Evolutionary conservation across 1,140 invertebrate genomes (phyloP), one percentile per base, ranked within the genome.

Genomic region (Papilio aristodemus): DNA sequence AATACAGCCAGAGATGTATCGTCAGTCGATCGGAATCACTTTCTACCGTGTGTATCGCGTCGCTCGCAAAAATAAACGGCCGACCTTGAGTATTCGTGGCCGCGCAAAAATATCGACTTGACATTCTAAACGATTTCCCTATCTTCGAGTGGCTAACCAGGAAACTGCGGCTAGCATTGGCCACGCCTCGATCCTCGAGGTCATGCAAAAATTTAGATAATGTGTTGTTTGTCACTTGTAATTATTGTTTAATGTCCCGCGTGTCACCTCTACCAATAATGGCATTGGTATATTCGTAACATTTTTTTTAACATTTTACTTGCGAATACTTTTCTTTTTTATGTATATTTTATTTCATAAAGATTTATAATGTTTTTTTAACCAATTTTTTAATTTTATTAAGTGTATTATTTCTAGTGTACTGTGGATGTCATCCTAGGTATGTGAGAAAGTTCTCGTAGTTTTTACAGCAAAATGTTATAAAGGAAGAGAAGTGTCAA

Each of bases 41-140:
- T 91, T 91, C 86, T 85, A 86, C 84, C 25, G 69, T 78, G 74
- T 73, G 84, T 85, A 86, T 85, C 79, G 76, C 71, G 73, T 79
- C 75, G 76, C 73, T 73, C 73, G 80, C 83, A 84, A 87, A 87
- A 85, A 81, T 79, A 84, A 81, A 78, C 75, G 66, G 66, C 38
- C 77, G 83, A 84, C 89, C 87, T 91, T 90, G 86, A 84, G 72
- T 79, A 76, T 85, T 88, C 87, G 88, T 77, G 85, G 89, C 76
- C 85, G 80, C 77, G 87, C 86, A 88, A 91, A 91, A 90, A 91
- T 91, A 91, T 89, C 86, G 88, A 87, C 80, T 81, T 91, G 83
- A 89, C 85, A 89, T 89, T 87, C 84, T 85, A 89, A 85, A 84
- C 80, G 81, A 84, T 86, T 89, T 86, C 81, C 84, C 84, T 86